These are phyloP conservation scores for Ctena decussata DNA, from an alignment of 2,888 invertebrate genomes.

Conservation along the genomic window DNA sequence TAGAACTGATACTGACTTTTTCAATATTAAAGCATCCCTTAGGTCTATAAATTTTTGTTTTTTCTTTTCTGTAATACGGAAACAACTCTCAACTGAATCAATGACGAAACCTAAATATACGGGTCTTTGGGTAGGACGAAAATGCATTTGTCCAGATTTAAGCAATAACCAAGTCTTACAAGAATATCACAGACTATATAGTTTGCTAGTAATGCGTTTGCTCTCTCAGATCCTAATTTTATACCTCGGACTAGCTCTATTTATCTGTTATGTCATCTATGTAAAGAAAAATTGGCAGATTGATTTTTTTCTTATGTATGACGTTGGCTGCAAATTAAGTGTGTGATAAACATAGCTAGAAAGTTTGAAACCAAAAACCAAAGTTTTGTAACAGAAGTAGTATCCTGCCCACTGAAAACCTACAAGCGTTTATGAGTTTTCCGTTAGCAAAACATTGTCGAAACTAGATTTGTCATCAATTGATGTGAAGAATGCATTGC, in stretches of 20 bases:
- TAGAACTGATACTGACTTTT: not conserved
- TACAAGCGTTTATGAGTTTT: too few relatives aligned
- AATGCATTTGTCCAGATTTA: not conserved
- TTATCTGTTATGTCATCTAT: not conserved
- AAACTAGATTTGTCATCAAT: too few relatives aligned
- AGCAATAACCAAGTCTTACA: not conserved
- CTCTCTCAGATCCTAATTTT: not conserved
- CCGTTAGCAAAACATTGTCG: too few relatives aligned
- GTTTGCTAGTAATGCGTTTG: not conserved
- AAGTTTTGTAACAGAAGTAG: too few relatives aligned
- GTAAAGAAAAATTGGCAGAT: not conserved
- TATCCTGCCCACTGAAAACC: too few relatives aligned
- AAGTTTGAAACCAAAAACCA: too few relatives aligned
- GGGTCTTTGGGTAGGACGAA: not conserved
- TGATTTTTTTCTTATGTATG: not conserved
- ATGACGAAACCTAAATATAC: not conserved
- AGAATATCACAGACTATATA: not conserved
- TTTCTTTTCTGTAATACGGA: not conserved
- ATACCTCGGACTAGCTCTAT: not conserved
- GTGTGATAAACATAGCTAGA: not conserved
- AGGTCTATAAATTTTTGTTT: not conserved
- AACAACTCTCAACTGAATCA: not conserved
- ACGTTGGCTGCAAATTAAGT: not conserved
- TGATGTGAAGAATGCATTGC: too few relatives aligned
- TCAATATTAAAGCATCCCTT: not conserved